Evolutionary conservation across 1,140 invertebrate species (phyloP).

Genomic region (Heterodera schachtii): DNA sequence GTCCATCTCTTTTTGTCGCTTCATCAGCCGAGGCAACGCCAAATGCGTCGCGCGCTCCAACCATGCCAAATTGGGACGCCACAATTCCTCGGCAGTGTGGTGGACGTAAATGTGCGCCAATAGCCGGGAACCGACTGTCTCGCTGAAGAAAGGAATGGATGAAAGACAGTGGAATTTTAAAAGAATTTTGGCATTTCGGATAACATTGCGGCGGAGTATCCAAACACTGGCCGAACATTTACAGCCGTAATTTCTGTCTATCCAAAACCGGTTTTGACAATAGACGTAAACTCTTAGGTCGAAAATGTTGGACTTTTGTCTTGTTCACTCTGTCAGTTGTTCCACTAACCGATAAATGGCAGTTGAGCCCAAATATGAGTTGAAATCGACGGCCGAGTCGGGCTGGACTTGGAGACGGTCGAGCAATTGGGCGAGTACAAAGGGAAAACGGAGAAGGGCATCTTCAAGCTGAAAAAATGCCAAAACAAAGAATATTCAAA

Average conservation of each 20-base stretch:
- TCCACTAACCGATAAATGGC: slow-evolving; percentile 33
- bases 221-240: not conserved
- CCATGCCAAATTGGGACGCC: slow-evolving; percentile 38
- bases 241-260: too few relatives aligned
- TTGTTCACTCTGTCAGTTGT: slow-evolving; percentile 15
- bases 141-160: slow-evolving; percentile 34
- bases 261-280: too few relatives aligned
- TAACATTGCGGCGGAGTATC: not conserved
- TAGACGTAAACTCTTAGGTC: too few relatives aligned
- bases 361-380: slow-evolving; percentile 29
- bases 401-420: slow-evolving; percentile 34
- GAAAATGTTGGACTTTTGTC: too few relatives aligned
- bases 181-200: not conserved
- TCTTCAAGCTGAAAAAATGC: slow-evolving; percentile 29
- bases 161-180: too few relatives aligned
- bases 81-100: slow-evolving; percentile 39
- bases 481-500: not conserved
- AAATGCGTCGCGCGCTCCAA: slow-evolving; percentile 45
- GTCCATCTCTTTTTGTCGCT: slow-evolving; percentile 33
- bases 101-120: slow-evolving; percentile 43
- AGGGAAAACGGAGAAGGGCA: slow-evolving; percentile 46
- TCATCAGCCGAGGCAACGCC: slow-evolving; percentile 34
- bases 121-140: slow-evolving; percentile 42
- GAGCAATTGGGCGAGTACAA: slow-evolving; percentile 43
- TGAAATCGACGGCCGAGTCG: slow-evolving; percentile 30